phyloP scores from a whole-genome alignment of 1,140 invertebrate species.

The Oryzaephilus surinamensis region DNA sequence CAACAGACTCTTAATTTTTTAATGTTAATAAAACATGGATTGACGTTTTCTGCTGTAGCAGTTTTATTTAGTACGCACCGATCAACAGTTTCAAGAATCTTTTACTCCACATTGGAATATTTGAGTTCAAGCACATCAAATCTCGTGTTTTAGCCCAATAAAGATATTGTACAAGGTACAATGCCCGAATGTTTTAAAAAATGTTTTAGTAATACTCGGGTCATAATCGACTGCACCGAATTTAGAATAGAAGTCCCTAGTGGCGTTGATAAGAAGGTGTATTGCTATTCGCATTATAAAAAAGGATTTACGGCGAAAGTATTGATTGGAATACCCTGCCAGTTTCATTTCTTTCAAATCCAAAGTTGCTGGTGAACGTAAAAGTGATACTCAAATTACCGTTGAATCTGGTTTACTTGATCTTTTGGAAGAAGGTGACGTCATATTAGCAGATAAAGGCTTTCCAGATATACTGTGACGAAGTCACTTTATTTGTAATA shows the following conservation, averaged over 20 bases:
- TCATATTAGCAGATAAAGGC: too few species aligned
- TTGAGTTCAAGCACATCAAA: slow-evolving; percentile 6
- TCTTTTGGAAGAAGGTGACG: too few species aligned
- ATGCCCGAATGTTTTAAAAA: slow-evolving; percentile 31
- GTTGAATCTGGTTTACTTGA: slow-evolving; percentile 29
- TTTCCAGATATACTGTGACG: too few species aligned
- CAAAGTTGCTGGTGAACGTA: slow-evolving; percentile 31
- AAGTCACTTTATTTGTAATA: too few species aligned
- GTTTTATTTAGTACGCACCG: slow-evolving; percentile 12
- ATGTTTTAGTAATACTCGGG: slow-evolving; percentile 29
- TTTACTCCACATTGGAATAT: slow-evolving; percentile 1
- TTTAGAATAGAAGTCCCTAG: slow-evolving; percentile 33
- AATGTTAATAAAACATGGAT: slow-evolving; percentile 19
- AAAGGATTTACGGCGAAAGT: slow-evolving; percentile 34
- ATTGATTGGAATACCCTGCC: slow-evolving; percentile 35
- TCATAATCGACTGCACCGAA: slow-evolving; percentile 38
- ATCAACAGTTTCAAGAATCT: slow-evolving; percentile 13
- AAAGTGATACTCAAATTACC: slow-evolving; percentile 33
- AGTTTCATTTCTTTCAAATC: slow-evolving; percentile 36
- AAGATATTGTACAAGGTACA: slow-evolving; percentile 16
- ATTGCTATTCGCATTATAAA: slow-evolving; percentile 35
- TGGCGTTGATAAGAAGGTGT: slow-evolving; percentile 20
- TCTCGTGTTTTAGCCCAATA: slow-evolving; percentile 19
- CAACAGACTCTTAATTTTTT: slow-evolving; percentile 18
- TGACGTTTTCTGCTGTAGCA: slow-evolving; percentile 27